Percentiles rank a stretch among this genome's conserved stretches.
phyloP scores from a whole-genome alignment of 1,140 invertebrate species.

The Solen grandis region DNA sequence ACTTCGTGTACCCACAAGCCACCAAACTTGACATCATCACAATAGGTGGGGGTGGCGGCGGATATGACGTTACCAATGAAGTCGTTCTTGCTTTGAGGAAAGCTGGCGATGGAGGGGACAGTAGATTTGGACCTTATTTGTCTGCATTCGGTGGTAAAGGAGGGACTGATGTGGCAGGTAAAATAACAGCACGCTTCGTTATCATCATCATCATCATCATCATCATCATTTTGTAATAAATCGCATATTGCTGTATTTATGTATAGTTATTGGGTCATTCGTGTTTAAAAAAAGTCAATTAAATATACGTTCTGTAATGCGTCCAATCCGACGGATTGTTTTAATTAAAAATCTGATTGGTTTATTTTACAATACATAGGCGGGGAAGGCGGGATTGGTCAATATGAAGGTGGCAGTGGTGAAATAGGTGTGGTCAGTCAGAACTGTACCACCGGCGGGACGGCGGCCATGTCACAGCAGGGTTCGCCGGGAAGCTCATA shows the following conservation, averaged over 20 bases:
- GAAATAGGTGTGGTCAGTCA: neutral
- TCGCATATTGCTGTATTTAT: no score
- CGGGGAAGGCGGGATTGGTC: neutral
- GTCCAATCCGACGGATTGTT: neutral
- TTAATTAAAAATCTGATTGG: neutral
- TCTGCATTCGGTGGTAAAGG: constrained; percentile 25
- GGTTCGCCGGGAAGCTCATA: neutral
- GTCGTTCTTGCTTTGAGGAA: neutral
- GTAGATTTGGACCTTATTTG: constrained; percentile 26
- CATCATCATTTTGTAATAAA: no score
- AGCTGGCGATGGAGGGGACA: constrained; percentile 44
- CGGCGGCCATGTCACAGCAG: neutral
- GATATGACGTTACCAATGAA: constrained; percentile 43
- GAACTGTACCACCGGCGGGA: constrained; percentile 18
- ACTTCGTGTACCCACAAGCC: constrained; percentile 33
- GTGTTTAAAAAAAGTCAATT: no score
- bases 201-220: no score
- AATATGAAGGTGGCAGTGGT: neutral
- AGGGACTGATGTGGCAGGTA: neutral
- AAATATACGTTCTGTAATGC: no score
- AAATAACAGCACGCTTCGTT: no score
- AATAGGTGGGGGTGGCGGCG: constrained; percentile 46
- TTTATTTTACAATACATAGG: no score
- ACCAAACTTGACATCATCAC: constrained; percentile 23
- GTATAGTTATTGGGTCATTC: no score